These are phyloP conservation scores for Siniperca scherzeri DNA, from an alignment of 2,797 vertebrate species.

Conservation along the genomic window DNA sequence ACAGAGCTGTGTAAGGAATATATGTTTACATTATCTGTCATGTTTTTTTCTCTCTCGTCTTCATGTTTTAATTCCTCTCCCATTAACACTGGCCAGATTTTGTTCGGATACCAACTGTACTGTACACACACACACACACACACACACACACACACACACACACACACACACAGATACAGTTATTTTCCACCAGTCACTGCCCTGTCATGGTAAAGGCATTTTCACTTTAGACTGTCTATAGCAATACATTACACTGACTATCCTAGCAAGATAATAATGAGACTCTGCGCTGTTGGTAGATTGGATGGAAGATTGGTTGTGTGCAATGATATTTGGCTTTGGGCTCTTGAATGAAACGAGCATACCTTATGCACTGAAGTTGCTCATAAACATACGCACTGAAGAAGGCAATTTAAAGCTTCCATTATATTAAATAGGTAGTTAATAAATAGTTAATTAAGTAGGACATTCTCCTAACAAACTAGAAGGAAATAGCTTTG, in stretches of 20 bases:
- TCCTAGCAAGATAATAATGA: conserved; percentile 31
- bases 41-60: conserved; percentile 53
- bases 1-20: conserved; percentile 58
- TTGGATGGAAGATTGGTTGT: conserved; percentile 46
- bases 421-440: conserved; percentile 50
- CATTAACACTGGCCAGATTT: conserved; percentile 65
- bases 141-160: not conserved
- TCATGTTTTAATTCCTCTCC: conserved; percentile 56
- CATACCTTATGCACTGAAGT: conserved; percentile 69
- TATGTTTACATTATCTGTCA: conserved; percentile 69
- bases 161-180: conserved; percentile 5
- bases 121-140: conserved; percentile 16
- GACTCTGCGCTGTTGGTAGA: conserved; percentile 43
- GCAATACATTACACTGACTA: conserved; percentile 70
- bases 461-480: conserved; percentile 36
- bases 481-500: conserved; percentile 41
- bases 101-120: conserved; percentile 40
- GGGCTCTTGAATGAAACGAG: conserved; percentile 56
- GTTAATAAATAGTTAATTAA: too few species aligned
- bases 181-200: conserved; percentile 46
- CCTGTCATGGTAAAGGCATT: conserved; percentile 51
- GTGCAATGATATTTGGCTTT: conserved; percentile 58
- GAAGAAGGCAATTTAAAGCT: conserved; percentile 67
- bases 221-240: conserved; percentile 54
- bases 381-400: conserved; percentile 62